Evolutionary conservation across 2,113 vertebrate genomes (phyloP).

Genomic region (Phyllostomus hastatus): DNA sequence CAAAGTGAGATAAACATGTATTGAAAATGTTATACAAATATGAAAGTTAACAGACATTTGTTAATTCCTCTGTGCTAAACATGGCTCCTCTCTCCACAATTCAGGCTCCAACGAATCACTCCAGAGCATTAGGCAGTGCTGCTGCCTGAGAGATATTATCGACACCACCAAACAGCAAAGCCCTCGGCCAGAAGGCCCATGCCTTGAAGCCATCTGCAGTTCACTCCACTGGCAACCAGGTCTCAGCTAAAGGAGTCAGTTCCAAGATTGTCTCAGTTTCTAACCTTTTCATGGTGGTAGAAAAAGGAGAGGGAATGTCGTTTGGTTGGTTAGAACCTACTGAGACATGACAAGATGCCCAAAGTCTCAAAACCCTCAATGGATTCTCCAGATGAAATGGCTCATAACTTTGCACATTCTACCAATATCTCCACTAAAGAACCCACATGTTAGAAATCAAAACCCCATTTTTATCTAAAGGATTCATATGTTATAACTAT

Average conservation of each 20-base stretch:
- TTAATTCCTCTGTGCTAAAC: neutral
- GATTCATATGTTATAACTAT: neutral
- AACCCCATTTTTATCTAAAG: neutral
- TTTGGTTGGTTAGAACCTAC: neutral
- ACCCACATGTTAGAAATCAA: neutral
- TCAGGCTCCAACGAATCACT: neutral
- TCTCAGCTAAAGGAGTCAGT: neutral
- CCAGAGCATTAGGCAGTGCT: neutral
- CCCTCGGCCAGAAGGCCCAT: neutral
- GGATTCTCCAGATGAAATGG: neutral
- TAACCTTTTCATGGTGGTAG: neutral
- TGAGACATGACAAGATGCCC: neutral
- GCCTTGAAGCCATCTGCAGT: neutral
- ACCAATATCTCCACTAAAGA: neutral
- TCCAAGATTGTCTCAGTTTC: neutral
- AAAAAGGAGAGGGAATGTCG: neutral
- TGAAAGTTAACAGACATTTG: neutral
- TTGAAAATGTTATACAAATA: neutral
- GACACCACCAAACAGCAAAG: neutral
- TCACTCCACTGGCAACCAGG: neutral
- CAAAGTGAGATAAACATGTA: neutral
- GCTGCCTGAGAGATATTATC: neutral
- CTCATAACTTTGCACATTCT: neutral
- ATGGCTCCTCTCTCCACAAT: neutral
- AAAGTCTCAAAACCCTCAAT: neutral